Evolutionary conservation across 2,113 vertebrate species (phyloP), one percentile per base, ranked within the genome.

Genomic region (Empidonax alnorum): DNA sequence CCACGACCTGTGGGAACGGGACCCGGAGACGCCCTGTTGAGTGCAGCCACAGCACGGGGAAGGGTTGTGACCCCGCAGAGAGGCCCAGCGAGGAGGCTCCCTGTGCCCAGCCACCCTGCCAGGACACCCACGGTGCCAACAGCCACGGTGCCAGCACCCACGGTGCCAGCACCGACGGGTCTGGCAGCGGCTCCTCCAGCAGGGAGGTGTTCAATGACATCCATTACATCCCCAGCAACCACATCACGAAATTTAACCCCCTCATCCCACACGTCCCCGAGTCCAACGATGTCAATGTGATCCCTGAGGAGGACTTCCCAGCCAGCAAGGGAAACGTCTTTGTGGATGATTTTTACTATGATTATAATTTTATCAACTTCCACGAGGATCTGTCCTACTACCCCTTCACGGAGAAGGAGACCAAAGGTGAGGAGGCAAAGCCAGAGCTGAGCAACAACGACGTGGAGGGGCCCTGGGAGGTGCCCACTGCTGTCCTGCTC

Each of bases 361-460:
- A 99, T 94, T 99, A 99, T 24, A 99, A 99, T 84, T 99, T 99
- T 14, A 99, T 99, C 93, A 99, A 98, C 89, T 99, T 99, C 95
- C 99, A 99, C 0, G 99, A 99, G 92, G 99, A 99, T 84, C 96
- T 99, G 67, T 98, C 98, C 0, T 98, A 99, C 21, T 97, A 98
- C 20, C 96, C 98, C 74, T 97, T 91, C 31, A 55, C 19, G 6
- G 97, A 97, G 39, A 97, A 90, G 2, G 66, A 94, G 53, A 73
- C 13, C 27, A 82, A 56, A 31, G 55, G 44, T 0, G 66, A 91
- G 74, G 90, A 24, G 21, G 31, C 12, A 0, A 24, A 58, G 28
- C 75, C 96, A 13, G 94, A 71, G 37, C n/a, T 58, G 82, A 56
- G 73, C 55, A 21, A 31, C 16, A 85, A 12, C 0, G 46, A 69